Evolutionary conservation across 2,888 invertebrate genomes (phyloP), one percentile per base, ranked within the genome.

Genomic region (Pyralis farinalis): DNA sequence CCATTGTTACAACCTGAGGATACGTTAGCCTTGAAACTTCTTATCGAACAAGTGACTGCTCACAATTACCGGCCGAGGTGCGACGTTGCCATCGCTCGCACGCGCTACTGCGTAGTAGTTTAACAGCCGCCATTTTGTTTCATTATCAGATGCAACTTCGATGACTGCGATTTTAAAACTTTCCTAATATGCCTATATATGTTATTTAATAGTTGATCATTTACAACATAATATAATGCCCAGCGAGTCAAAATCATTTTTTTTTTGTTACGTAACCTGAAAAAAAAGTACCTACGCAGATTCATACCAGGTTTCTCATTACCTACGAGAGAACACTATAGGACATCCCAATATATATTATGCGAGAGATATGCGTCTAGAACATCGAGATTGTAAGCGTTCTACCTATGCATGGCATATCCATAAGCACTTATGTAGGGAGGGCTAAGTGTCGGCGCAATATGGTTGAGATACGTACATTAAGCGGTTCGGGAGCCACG

Each of bases 391-490:
- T 66, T 63, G 58, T 53, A 65, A 64, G 56, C 59, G 61, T 60
- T 58, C 48, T 46, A 46, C 45, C 44, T 53, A 54, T 58, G 55
- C 49, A 52, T 43, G 46, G 55, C 64, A 68, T 67, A 78, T 76
- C 80, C 67, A 73, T 82, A 83, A 66, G 69, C 80, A 80, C 62
- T 51, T 67, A 74, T 62, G 61, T 66, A 60, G 58, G 55, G 52
- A 55, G 58, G 47, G 51, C 52, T 57, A 59, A 72, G 83, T 85
- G 83, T 81, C 86, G 85, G 83, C 82, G 81, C 84, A 85, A 79
- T 83, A 82, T 82, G 86, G 82, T 79, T 71, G 67, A 66, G 73
- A 86, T 88, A 87, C 88, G 82, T 88, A 90, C 90, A 75, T 84
- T 76, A 78, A 71, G 71, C 68, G 66, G 79, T 77, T 75, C 75